Conservation (phyloP, 2,797 vertebrate species). For the Characodon lateralis region DNA sequence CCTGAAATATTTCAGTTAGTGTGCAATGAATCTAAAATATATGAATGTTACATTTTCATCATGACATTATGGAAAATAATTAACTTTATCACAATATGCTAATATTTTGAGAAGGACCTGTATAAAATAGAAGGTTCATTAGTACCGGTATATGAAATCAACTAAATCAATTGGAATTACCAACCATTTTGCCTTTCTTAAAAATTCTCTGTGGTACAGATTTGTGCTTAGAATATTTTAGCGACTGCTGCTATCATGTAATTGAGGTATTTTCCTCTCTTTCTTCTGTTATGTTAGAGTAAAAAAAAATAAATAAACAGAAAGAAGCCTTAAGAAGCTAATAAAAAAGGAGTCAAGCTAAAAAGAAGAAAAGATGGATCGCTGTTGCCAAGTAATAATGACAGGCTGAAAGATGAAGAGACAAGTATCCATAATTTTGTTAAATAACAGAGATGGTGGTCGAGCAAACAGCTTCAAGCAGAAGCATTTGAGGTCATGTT, state of each 20-base stretch:
- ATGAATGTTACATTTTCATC: too few relatives aligned
- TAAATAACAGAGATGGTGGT: slow-evolving; percentile 16
- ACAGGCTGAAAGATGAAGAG: slow-evolving; percentile 31
- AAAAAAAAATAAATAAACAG: slow-evolving; percentile 36
- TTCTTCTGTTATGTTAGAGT: slow-evolving; percentile 47
- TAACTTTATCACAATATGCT: too few relatives aligned
- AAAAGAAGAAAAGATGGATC: slow-evolving; percentile 14
- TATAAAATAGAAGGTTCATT: slow-evolving; percentile 12
- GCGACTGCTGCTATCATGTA: slow-evolving; percentile 26
- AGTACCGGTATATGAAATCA: background rate
- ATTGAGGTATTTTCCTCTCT: slow-evolving; percentile 54
- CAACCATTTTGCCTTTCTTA: too few relatives aligned
- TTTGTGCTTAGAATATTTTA: slow-evolving; percentile 36
- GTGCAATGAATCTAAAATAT: too few relatives aligned
- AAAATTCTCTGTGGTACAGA: background rate
- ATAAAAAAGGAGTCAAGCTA: slow-evolving; percentile 38
- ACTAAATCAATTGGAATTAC: background rate
- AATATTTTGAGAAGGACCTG: too few relatives aligned
- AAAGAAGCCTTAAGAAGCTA: slow-evolving; percentile 21
- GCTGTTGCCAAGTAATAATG: slow-evolving; percentile 57
- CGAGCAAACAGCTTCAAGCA: slow-evolving; percentile 13
- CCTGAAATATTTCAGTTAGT: too few relatives aligned
- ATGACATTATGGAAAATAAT: too few relatives aligned
- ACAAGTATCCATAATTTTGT: slow-evolving; percentile 14
- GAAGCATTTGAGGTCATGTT: slow-evolving; percentile 10